Percentiles rank a stretch among this genome's conserved stretches.
Conservation (phyloP, 2,888 invertebrate genomes). For the Caprella mutica region DNA sequence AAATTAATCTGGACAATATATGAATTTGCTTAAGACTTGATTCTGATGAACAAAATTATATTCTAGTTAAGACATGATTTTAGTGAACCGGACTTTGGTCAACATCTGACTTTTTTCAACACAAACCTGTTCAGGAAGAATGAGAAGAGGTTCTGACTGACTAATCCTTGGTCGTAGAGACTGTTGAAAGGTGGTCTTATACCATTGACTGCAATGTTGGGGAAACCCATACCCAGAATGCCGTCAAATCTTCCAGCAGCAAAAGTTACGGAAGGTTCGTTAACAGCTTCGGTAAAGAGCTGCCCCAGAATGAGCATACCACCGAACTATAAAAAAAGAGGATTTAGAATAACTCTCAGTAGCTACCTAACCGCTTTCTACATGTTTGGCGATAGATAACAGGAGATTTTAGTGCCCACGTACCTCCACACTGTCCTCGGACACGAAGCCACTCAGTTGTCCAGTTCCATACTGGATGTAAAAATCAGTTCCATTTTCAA, state of each 20-base stretch:
- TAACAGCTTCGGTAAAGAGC: constrained; percentile 48
- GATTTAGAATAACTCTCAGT: neutral
- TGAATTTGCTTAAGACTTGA: too few relatives aligned
- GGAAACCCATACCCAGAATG: constrained; percentile 47
- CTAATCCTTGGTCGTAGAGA: constrained; percentile 44
- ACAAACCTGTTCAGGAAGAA: constrained; percentile 46
- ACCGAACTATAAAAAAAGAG: constrained; percentile 38
- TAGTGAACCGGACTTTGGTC: neutral
- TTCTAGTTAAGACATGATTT: too few relatives aligned
- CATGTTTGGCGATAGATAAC: neutral
- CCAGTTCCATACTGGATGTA: constrained; percentile 49
- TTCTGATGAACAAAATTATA: too few relatives aligned
- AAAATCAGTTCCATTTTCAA: constrained; percentile 46
- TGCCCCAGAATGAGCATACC: constrained; percentile 42
- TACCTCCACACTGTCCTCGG: constrained; percentile 10
- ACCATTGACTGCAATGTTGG: constrained; percentile 44
- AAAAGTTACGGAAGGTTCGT: constrained; percentile 48
- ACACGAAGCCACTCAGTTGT: constrained; percentile 40
- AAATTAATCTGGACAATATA: too few relatives aligned
- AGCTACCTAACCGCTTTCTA: neutral
- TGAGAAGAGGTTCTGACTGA: constrained; percentile 44
- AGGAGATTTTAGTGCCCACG: neutral
- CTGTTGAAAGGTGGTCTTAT: constrained; percentile 47
- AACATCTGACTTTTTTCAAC: too few relatives aligned
- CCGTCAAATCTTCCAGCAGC: constrained; percentile 50